Percentiles rank a stretch among this genome's conserved stretches.
These are phyloP conservation scores for Sander lucioperca DNA, from an alignment of 2,113 vertebrate species.

Conservation along the genomic window DNA sequence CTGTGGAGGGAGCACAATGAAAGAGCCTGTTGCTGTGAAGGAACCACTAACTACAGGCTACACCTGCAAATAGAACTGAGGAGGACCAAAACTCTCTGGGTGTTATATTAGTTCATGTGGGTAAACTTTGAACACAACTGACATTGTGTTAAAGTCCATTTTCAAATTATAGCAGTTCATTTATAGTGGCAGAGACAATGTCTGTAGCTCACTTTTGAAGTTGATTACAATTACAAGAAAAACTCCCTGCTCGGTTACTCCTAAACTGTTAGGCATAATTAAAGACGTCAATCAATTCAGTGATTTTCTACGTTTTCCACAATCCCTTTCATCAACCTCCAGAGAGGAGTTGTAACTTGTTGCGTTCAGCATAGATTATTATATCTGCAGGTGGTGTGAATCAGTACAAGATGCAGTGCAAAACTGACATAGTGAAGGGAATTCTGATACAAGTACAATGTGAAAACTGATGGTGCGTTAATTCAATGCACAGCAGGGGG, in stretches of 20 bases:
- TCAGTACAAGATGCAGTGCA: background rate
- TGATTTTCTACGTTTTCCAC: conserved; percentile 18
- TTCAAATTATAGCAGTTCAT: conserved; percentile 11
- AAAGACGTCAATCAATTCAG: conserved; percentile 28
- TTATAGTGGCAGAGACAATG: background rate
- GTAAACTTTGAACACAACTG: conserved; percentile 31
- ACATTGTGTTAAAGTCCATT: conserved; percentile 24
- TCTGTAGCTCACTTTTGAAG: conserved; percentile 10
- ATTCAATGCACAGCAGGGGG: conserved; percentile 64
- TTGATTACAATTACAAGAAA: conserved; percentile 6
- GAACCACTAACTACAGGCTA: conserved; percentile 73
- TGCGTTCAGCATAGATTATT: conserved; percentile 15
- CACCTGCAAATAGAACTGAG: conserved; percentile 71
- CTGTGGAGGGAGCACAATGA: conserved; percentile 63
- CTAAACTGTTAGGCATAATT: conserved; percentile 19
- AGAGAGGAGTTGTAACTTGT: conserved; percentile 31
- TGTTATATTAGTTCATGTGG: conserved; percentile 25
- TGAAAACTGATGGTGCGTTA: conserved; percentile 53
- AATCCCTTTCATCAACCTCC: conserved; percentile 4
- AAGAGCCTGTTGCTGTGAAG: conserved; percentile 70
- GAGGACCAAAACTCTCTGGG: conserved; percentile 45
- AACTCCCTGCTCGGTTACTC: conserved; percentile 9
- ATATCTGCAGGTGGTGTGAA: conserved; percentile 27
- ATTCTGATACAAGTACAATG: conserved; percentile 44
- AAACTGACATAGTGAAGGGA: conserved; percentile 20